Evolutionary conservation across 2,797 vertebrate genomes (phyloP).

Genomic region (Melanotaenia pygmaea): DNA sequence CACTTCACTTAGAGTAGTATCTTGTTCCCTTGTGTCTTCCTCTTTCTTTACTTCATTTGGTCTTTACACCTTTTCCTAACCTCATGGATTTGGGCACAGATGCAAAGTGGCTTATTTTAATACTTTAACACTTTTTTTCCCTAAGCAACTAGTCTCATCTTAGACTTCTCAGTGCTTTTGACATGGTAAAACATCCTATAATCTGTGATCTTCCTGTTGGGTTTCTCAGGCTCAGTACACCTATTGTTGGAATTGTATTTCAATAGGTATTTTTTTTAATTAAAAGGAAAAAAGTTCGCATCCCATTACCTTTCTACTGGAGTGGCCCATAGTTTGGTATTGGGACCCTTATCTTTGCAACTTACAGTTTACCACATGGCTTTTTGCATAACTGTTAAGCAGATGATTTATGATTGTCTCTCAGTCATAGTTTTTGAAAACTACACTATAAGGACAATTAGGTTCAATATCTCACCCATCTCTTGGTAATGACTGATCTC

Average conservation of each 20-base stretch:
- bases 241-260: not conserved
- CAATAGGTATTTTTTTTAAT: not conserved
- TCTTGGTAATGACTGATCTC: too few relatives aligned
- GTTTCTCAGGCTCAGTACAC: too few relatives aligned
- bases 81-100: conserved; percentile 12
- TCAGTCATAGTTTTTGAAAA: not conserved
- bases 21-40: conserved; percentile 23
- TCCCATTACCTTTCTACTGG: not conserved
- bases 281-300: not conserved
- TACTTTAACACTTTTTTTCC: not conserved
- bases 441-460: too few relatives aligned
- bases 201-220: too few relatives aligned
- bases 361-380: not conserved
- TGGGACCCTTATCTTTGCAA: not conserved
- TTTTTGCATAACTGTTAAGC: not conserved
- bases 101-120: conserved; percentile 12
- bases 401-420: not conserved
- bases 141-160: not conserved
- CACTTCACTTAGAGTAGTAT: conserved; percentile 19
- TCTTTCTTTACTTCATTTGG: conserved; percentile 4
- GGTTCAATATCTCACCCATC: too few relatives aligned
- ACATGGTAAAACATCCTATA: not conserved
- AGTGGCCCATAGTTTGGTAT: not conserved
- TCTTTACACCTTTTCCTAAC: conserved; percentile 20
- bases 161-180: too few relatives aligned